Conservation (phyloP, 2,113 vertebrate species). For the Brachyhypopomus gauderio region DNA sequence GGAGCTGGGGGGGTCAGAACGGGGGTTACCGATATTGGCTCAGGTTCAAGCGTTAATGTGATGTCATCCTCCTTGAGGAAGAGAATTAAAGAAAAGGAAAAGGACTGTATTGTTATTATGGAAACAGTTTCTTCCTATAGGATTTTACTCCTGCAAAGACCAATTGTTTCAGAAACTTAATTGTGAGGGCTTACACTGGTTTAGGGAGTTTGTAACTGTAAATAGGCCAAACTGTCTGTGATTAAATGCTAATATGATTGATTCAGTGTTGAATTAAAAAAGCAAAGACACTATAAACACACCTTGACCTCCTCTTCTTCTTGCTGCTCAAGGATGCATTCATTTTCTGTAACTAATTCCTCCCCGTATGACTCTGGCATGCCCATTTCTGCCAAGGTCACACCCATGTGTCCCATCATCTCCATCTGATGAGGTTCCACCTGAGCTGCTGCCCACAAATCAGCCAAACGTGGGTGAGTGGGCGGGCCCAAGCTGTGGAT, state of each 20-base stretch:
- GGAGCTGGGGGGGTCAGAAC: slow-evolving; percentile 74
- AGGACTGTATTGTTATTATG: background rate
- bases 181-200: no score
- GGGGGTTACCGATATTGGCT: slow-evolving; percentile 76
- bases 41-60: slow-evolving; percentile 86
- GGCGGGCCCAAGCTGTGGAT: slow-evolving; percentile 78
- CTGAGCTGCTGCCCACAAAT: slow-evolving; percentile 84
- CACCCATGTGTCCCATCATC: slow-evolving; percentile 76
- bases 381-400: slow-evolving; percentile 76
- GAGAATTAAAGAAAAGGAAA: background rate
- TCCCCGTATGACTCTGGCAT: slow-evolving; percentile 71
- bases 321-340: slow-evolving; percentile 73
- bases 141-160: no score
- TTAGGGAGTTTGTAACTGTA: no score
- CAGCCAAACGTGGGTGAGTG: slow-evolving; percentile 82
- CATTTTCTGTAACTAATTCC: slow-evolving; percentile 75
- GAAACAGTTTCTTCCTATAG: background rate
- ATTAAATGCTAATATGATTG: no score
- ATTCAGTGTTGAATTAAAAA: no score
- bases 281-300: slow-evolving; percentile 3
- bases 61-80: slow-evolving; percentile 80
- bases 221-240: no score
- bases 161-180: no score
- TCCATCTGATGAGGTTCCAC: slow-evolving; percentile 76
- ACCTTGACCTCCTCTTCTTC: slow-evolving; percentile 75